phyloP scores from a whole-genome alignment of 2,113 vertebrate species.

The Elaphurus davidianus region DNA sequence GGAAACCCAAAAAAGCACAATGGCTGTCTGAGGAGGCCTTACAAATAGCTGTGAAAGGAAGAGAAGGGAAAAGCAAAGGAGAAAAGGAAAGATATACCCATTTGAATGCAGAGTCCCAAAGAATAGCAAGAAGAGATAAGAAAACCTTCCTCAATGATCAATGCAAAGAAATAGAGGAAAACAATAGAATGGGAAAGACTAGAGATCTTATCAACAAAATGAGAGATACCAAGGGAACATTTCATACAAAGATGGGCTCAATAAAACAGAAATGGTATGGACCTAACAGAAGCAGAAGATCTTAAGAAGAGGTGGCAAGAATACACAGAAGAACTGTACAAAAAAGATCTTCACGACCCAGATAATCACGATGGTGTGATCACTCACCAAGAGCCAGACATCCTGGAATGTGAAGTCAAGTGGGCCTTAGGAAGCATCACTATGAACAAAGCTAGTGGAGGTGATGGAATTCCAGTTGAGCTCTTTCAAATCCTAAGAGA shows the following conservation, averaged over 20 bases:
- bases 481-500: background rate
- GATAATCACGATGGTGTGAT: background rate
- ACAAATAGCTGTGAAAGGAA: background rate
- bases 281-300: background rate
- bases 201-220: background rate
- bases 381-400: background rate
- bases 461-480: background rate
- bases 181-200: background rate
- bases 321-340: background rate
- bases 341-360: background rate
- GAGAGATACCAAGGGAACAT: background rate
- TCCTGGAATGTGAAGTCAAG: background rate
- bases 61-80: background rate
- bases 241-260: background rate
- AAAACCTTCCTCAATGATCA: background rate
- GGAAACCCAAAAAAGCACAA: background rate
- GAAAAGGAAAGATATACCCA: background rate
- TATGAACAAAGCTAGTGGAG: background rate
- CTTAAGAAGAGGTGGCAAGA: background rate
- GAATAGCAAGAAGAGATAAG: background rate
- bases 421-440: background rate
- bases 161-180: background rate
- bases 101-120: background rate
- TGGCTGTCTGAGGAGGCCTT: background rate
- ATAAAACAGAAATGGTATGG: background rate